Evolutionary conservation across 2,113 vertebrate species (phyloP), one percentile per base, ranked within the genome.

Genomic region (Mesocricetus auratus): DNA sequence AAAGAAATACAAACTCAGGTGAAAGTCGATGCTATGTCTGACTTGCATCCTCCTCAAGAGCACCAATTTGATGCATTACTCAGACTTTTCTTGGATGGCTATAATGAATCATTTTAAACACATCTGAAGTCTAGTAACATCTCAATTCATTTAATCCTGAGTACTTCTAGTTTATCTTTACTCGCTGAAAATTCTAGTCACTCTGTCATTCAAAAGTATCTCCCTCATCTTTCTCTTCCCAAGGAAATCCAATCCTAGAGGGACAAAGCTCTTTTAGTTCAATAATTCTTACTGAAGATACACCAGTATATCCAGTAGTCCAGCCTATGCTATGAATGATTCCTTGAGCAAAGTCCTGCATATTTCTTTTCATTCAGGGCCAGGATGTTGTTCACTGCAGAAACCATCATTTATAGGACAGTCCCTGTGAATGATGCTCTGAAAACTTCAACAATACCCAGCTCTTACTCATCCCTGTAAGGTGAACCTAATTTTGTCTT

Each of bases 141-240:
- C 86, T 92, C 83, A 71, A 58, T 69, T 93, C 36, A 62, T 83
- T 81, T 91, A 53, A 89, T 42, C 3, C 17, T 60, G 17, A 4
- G 1, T n/a, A 75, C 56, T 90, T 33, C 29, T 66, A 83, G 69
- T 21, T 78, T n/a, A 75, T 31, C 69, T 69, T 71, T 74, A 12
- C 56, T 69, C 68, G 93, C 91, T 79, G 39, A 97, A 93, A 83
- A 22, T 89, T 68, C 0, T 6, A 90, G 50, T n/a, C 53, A 77
- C 39, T 74, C 15, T 53, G 53, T 47, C 31, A n/a, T 47, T 85
- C 75, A 86, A 88, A 97, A 90, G n/a, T 77, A 36, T 60, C 58
- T 93, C 66, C 68, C 75, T 92, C 29, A 15, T 39, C 13, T 77
- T 22, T 56, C 19, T 95, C 39, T 86, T 78, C 58, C 22, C 64